phyloP scores from a whole-genome alignment of 64 coral and sea anemone genomes.

The Stylophora pistillata region DNA sequence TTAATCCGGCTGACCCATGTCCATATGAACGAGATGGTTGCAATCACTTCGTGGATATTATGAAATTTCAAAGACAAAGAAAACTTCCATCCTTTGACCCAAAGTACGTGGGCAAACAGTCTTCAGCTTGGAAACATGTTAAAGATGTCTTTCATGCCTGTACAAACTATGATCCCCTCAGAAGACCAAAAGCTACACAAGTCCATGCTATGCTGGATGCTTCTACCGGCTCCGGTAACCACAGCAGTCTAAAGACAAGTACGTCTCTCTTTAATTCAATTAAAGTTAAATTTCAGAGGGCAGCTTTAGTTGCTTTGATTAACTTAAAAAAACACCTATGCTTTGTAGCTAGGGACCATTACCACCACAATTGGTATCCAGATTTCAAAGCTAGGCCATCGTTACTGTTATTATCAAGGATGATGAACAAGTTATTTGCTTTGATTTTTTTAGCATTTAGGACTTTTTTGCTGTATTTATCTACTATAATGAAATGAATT shows the following conservation, averaged over 20 bases:
- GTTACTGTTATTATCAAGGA: too few species aligned
- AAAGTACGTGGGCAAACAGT: slow-evolving; percentile 35
- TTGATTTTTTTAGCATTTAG: too few species aligned
- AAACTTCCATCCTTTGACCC: slow-evolving; percentile 1
- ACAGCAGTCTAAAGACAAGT: neutral
- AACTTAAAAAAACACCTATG: too few species aligned
- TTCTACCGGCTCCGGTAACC: neutral
- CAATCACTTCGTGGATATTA: neutral
- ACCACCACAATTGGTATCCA: too few species aligned
- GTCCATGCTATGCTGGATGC: neutral
- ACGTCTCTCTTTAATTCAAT: neutral
- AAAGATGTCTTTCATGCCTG: slow-evolving; percentile 39
- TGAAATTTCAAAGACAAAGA: neutral
- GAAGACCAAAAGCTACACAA: slow-evolving; percentile 30
- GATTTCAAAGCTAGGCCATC: too few species aligned
- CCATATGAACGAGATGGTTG: slow-evolving; percentile 51
- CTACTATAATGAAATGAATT: neutral
- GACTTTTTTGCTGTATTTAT: too few species aligned
- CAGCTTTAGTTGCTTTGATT: too few species aligned
- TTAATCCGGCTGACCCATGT: slow-evolving; percentile 59
- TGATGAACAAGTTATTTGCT: too few species aligned
- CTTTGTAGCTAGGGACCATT: too few species aligned
- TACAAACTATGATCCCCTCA: slow-evolving; percentile 9
- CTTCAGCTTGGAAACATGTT: slow-evolving; percentile 34
- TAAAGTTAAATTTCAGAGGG: neutral